A percentile compares a stretch with the other conserved stretches of the same genome.
Conservation (phyloP, 2,888 invertebrate species). For the Ommatoiulus sabulosus region DNA sequence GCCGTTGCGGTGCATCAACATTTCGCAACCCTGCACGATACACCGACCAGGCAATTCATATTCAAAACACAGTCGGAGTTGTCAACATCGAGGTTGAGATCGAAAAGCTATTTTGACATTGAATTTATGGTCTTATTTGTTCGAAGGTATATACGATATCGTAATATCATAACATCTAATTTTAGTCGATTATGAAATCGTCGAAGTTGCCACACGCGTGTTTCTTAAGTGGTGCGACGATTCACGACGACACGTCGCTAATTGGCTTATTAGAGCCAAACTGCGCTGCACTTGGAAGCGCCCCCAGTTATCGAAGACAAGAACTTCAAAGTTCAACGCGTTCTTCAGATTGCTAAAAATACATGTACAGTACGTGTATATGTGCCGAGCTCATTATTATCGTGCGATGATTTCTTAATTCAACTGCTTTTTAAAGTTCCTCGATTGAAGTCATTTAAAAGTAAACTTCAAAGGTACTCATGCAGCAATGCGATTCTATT, state of each 20-base stretch:
- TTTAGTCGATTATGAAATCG: conserved; percentile 21
- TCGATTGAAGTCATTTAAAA: no score
- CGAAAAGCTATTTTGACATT: conserved; percentile 1
- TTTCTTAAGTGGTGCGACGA: not conserved
- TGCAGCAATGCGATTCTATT: no score
- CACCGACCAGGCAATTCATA: not conserved
- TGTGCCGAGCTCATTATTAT: no score
- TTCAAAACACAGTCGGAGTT: not conserved
- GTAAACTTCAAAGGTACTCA: no score
- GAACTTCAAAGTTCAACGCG: no score
- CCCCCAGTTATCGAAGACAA: no score
- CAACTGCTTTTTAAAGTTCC: no score
- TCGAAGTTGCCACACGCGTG: not conserved
- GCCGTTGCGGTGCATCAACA: not conserved
- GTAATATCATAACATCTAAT: conserved; percentile 26
- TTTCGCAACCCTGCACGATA: not conserved
- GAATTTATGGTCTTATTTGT: conserved; percentile 22
- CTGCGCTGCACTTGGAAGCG: no score
- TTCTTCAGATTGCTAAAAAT: no score
- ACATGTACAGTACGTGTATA: no score
- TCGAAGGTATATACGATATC: not conserved
- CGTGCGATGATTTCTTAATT: no score
- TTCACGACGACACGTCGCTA: not conserved
- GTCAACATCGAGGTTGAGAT: not conserved
- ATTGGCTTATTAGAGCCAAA: not conserved